Percentiles rank a stretch among this genome's conserved stretches.
Evolutionary conservation across 2,888 invertebrate species (phyloP).

Genomic region (Operophtera brumata): DNA sequence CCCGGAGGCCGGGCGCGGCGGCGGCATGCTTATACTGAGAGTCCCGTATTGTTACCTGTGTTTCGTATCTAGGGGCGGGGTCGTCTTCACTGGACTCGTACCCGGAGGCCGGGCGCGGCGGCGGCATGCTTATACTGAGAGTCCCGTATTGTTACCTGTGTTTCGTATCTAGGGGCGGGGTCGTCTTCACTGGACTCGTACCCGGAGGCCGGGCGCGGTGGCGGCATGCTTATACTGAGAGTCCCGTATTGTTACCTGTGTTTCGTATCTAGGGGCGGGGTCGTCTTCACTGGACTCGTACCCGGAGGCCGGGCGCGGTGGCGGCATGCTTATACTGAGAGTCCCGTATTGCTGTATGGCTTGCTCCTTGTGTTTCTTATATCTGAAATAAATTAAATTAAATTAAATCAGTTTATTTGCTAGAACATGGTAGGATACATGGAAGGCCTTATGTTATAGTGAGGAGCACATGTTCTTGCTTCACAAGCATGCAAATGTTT

Average conservation of each 20-base stretch:
- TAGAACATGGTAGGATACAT: too few relatives aligned
- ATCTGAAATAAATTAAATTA: constrained; percentile 74
- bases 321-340: constrained; percentile 67
- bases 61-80: constrained; percentile 93
- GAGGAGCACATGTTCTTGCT: too few relatives aligned
- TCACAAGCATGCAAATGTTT: too few relatives aligned
- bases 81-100: constrained; percentile 82
- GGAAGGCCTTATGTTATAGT: too few relatives aligned
- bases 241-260: constrained; percentile 87
- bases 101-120: constrained; percentile 66
- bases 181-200: constrained; percentile 82
- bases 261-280: constrained; percentile 95
- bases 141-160: constrained; percentile 87
- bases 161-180: constrained; percentile 95
- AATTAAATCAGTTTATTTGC: too few relatives aligned
- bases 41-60: too few relatives aligned
- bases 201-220: constrained; percentile 66
- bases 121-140: constrained; percentile 67
- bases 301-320: constrained; percentile 66
- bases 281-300: constrained; percentile 83
- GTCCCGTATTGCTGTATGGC: constrained; percentile 86
- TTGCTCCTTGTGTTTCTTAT: constrained; percentile 93
- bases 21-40: too few relatives aligned
- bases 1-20: too few relatives aligned
- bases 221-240: constrained; percentile 67